phyloP scores from a whole-genome alignment of 2,113 vertebrate species.

The Forbesichthys papilliferus region DNA sequence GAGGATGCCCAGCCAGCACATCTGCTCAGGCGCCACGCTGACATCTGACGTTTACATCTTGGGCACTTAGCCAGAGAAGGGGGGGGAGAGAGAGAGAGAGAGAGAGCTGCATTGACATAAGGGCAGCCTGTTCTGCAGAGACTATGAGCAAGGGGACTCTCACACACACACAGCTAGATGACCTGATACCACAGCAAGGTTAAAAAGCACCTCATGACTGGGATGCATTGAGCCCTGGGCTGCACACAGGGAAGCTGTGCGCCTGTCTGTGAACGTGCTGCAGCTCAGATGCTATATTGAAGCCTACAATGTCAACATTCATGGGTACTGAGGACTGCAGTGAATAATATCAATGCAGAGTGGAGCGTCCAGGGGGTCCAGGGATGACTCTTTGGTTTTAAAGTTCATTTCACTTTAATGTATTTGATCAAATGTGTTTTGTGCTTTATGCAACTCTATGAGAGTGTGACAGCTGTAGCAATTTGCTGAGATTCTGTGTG shows the following conservation, averaged over 20 bases:
- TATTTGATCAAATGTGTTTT: no score
- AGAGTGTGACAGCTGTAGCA: no score
- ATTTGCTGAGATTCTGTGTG: neutral
- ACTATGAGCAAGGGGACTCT: slow-evolving; percentile 19
- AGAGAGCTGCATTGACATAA: slow-evolving; percentile 48
- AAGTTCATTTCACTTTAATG: no score
- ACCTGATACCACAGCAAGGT: slow-evolving; percentile 39
- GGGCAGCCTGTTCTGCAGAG: slow-evolving; percentile 11
- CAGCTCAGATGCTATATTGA: slow-evolving; percentile 18
- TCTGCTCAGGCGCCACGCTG: slow-evolving; percentile 28
- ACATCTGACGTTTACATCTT: no score
- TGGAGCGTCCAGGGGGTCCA: no score
- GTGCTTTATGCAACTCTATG: no score
- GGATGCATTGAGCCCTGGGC: slow-evolving; percentile 36
- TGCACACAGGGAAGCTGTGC: slow-evolving; percentile 29
- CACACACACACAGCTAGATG: slow-evolving; percentile 9
- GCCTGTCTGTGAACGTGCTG: slow-evolving; percentile 6
- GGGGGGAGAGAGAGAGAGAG: neutral
- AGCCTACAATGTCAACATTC: neutral
- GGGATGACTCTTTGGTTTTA: no score
- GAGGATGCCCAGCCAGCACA: slow-evolving; percentile 39
- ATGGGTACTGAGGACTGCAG: neutral
- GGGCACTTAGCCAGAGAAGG: no score
- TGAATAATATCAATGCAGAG: neutral
- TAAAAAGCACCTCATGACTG: neutral